Base-by-base conservation (phyloP, 1,140 invertebrate genomes). In the Adelges cooleyi region DNA sequence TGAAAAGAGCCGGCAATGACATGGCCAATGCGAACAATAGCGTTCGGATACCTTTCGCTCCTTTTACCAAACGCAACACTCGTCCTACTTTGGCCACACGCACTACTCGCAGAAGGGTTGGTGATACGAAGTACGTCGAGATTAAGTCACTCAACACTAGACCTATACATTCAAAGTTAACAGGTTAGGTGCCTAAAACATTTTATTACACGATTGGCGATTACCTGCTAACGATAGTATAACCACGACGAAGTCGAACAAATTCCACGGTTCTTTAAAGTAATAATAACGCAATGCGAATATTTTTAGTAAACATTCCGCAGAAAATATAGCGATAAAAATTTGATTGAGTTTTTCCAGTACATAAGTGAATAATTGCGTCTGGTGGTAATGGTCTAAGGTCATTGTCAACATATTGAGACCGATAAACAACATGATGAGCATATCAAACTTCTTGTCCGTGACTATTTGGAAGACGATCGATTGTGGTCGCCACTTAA, bases 331-430 rank as follows among this genome's bases (percentile, higher is more conserved):
- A 76, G 90, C 90, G 77, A 98, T 97, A 80, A 98, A 98, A 80
- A 96, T 87, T 80, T 90, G 86, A 77, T 98, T 98, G 69, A 98
- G 83, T 77, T 87, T 86, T 74, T 92, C 87, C 69, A 98, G 78
- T 59, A 92, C 85, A 69, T 81, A 79, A 71, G 86, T 88, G 77
- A 92, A 93, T 42, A 83, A 83, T 56, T 86, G 80, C 44, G 84
- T 83, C 76, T 93, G 90, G 73, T 91, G 84, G 76, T 97, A 95
- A 77, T 95, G 90, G 78, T 98, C 95, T 78, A 97, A 78, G 54
- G 92, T 95, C 95, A 99, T 98, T 59, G 93, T 94, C 69, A 97
- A 81, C 95, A 98, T 98, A 80, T 99, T 99, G 66, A 98, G 77
- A 71, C 92, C 91, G 74, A 99, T 98, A 79, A 97, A 94, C 77